Evolutionary conservation across 2,113 vertebrate species (phyloP).

Genomic region (Lontra canadensis): DNA sequence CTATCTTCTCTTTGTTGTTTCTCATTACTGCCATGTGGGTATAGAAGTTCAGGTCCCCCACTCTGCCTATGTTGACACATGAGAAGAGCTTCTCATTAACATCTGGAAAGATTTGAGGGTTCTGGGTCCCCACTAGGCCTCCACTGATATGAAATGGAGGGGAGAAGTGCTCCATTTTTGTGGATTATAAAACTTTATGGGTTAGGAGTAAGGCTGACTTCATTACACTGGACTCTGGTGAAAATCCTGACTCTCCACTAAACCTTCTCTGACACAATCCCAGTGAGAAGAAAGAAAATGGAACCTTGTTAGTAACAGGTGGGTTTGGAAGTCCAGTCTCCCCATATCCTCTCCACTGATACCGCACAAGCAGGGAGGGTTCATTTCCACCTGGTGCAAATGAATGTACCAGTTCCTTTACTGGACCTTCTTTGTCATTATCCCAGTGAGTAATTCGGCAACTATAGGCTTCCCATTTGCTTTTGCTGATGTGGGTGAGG

Average conservation of each 20-base stretch:
- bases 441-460: background rate
- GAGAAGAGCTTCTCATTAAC: background rate
- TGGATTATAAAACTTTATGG: background rate
- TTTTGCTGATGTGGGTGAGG: background rate
- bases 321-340: background rate
- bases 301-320: background rate
- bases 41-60: background rate
- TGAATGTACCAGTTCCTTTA: background rate
- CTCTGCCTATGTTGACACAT: background rate
- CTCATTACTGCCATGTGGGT: background rate
- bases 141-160: background rate
- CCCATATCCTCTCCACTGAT: background rate
- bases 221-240: background rate
- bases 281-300: background rate
- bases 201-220: background rate
- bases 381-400: background rate
- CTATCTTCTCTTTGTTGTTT: background rate
- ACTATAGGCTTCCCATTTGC: background rate
- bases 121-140: background rate
- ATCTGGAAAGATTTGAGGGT: background rate
- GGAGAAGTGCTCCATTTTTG: background rate
- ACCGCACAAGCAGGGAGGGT: too few relatives aligned
- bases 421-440: background rate
- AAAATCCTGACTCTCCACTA: background rate
- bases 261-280: background rate